phyloP scores from a whole-genome alignment of 1,140 invertebrate genomes.

The Drosophila nasuta region DNA sequence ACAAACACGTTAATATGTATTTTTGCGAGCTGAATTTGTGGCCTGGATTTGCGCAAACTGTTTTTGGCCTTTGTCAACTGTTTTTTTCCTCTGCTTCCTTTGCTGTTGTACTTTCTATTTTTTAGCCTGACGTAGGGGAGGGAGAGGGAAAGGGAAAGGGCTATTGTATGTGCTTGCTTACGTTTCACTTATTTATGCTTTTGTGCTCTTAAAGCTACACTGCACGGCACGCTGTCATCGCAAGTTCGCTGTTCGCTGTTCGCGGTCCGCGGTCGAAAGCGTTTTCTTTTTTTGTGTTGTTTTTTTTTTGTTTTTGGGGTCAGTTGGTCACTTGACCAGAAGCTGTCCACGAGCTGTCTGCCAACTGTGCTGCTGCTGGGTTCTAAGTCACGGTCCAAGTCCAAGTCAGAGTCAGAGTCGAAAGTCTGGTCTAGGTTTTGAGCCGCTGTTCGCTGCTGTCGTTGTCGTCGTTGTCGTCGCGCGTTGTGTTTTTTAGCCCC shows the following conservation, averaged over 20 bases:
- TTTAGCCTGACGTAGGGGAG: not conserved
- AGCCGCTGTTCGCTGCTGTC: slow-evolving; percentile 21
- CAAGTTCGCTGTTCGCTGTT: not conserved
- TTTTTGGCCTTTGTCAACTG: slow-evolving; percentile 38
- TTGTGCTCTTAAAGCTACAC: slow-evolving; percentile 5
- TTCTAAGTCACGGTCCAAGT: slow-evolving; percentile 8
- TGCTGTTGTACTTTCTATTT: slow-evolving; percentile 8
- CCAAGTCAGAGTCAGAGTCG: slow-evolving; percentile 2
- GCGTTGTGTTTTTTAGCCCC: slow-evolving; percentile 44
- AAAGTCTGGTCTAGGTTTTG: slow-evolving; percentile 32
- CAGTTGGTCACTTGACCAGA: slow-evolving; percentile 40
- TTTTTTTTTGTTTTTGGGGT: not conserved
- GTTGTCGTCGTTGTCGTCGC: slow-evolving; percentile 41
- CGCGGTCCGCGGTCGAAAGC: not conserved
- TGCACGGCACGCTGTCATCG: slow-evolving; percentile 7
- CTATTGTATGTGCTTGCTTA: slow-evolving; percentile 22
- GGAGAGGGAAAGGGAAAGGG: not conserved
- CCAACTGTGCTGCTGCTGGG: not conserved
- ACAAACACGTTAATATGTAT: slow-evolving; percentile 43
- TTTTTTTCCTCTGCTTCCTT: slow-evolving; percentile 10
- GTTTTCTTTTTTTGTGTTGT: not conserved
- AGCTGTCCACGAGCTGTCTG: slow-evolving; percentile 2
- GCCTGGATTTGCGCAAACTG: slow-evolving; percentile 49
- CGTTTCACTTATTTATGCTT: slow-evolving; percentile 26
- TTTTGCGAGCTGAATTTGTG: slow-evolving; percentile 50